Evolutionary conservation across 2,797 vertebrate genomes (phyloP), one percentile per base, ranked within the genome.

Genomic region (Holocentrus rufus): DNA sequence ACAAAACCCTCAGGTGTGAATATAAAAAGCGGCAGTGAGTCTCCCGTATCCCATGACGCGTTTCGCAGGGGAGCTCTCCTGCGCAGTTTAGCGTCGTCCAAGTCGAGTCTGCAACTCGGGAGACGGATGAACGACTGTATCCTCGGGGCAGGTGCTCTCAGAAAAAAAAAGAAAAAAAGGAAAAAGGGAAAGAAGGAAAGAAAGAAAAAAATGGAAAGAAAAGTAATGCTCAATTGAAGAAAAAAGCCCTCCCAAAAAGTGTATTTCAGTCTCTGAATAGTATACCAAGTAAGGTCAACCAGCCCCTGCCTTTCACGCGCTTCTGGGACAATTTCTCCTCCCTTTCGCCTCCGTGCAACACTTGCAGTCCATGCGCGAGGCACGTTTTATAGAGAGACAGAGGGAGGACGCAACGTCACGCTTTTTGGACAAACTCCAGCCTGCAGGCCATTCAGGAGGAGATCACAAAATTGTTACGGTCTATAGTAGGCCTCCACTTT

Each of bases 371-470:
- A 75, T 58, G 69, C 82, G 79, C 74, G 73, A 81, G 77, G 73
- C 78, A 69, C 82, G 80, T 85, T 93, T 93, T 92, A 93, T 93
- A 85, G 81, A 84, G 79, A 82, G 74, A 69, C 75, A 20, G 77
- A 82, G 90, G 81, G 87, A 91, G 90, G 89, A 89, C 81, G 85
- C 87, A 74, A 93, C 94, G 94, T 93, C 93, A 93, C 87, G 84
- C 59, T 74, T 66, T 74, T 53, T 52, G 77, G 77, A 69, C 69
- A 72, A 10, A 70, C 54, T 63, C 54, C 23, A 10, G 52, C 42
- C 58, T 61, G 25, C 36, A 34, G 23, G 20, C 47, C 36, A 10
- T 39, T 42, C 42, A 72, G 15, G 7, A 56, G 65, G 57, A 49
- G 23, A 34, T 3, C 20, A 30, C 15, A 47, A 13, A 8, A 23